Evolutionary conservation across 2,113 vertebrate genomes (phyloP).

Genomic region (Sciurus niger): DNA sequence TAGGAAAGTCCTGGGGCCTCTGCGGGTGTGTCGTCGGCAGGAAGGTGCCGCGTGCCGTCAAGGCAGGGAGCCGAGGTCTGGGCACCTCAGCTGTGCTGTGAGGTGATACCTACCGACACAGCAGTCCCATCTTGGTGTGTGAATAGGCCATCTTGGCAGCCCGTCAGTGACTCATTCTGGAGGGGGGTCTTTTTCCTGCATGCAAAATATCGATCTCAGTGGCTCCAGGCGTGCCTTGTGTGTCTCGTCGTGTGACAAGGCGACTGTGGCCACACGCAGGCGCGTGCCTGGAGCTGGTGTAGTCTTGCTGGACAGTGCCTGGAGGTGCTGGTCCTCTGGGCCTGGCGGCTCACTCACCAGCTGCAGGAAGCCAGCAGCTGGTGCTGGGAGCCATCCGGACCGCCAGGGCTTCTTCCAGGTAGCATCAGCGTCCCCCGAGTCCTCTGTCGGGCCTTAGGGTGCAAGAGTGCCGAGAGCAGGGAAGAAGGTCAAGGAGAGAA

Average conservation of each 20-base stretch:
- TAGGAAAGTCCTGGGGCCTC: no score
- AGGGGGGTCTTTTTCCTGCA: not conserved
- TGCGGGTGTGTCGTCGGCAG: accelerated
- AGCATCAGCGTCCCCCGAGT: not conserved
- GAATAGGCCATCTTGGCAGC: not conserved
- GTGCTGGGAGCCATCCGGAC: accelerated
- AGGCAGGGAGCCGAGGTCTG: not conserved
- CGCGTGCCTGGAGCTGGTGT: no score
- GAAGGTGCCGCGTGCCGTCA: not conserved
- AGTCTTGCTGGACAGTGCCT: no score
- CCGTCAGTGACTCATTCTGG: not conserved
- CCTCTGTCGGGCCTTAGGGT: not conserved
- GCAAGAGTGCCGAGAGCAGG: not conserved
- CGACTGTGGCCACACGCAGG: no score
- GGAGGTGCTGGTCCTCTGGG: not conserved
- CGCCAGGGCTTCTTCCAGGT: accelerated
- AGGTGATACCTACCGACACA: not conserved
- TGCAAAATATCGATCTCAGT: not conserved
- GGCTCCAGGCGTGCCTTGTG: not conserved
- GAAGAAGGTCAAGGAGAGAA: not conserved
- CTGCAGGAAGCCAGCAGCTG: no score
- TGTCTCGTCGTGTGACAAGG: no score
- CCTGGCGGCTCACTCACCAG: accelerated
- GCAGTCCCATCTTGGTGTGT: accelerated
- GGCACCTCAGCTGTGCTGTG: not conserved